Base-by-base conservation (phyloP, 1,140 invertebrate genomes). In the Protaetia brevitarsis region DNA sequence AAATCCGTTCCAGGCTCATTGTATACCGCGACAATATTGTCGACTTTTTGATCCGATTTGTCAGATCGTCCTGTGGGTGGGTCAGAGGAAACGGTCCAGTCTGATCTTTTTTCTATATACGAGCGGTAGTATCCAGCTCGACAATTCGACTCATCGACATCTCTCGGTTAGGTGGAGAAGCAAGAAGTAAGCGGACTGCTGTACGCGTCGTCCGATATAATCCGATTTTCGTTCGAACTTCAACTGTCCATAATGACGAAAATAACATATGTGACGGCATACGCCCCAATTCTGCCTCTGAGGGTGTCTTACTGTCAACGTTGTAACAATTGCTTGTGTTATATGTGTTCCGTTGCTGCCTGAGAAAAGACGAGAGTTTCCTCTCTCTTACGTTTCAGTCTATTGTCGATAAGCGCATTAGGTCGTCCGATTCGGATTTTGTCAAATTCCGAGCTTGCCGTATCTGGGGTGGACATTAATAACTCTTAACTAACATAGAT, bases 31-130 rank as follows among this genome's bases (percentile, higher is more conserved):
- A 77, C 76, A 78, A 78, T 78, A 77, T 78, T 78, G 76, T 78
- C 76, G 77, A 78, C 77, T 78, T 78, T 77, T 76, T 78, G 76
- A 78, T 78, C 77, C 77, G 77, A 78, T 78, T 78, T 78, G 75
- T 77, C 74, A 73, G 71, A 75, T 77, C 68, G 72, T 72, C 69
- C 73, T 76, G 74, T 78, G 74, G 75, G 76, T 75, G 73, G 73
- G 72, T 75, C 71, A 72, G 69, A 67, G 70, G 69, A 69, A 66
- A 67, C 56, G 10, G 28, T n/a, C 16, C 23, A 66, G 34, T 37
- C 27, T 71, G 75, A 75, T 75, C 71, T 72, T 74, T 76, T 77
- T 76, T 77, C 76, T 73, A 75, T 77, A 45, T 45, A 45, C n/a
- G n/a, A n/a, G n/a, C n/a, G n/a, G 75, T 73, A 73, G 73, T 69